Evolutionary conservation across 2,113 vertebrate species (phyloP).

Genomic region (Vicugna pacos): DNA sequence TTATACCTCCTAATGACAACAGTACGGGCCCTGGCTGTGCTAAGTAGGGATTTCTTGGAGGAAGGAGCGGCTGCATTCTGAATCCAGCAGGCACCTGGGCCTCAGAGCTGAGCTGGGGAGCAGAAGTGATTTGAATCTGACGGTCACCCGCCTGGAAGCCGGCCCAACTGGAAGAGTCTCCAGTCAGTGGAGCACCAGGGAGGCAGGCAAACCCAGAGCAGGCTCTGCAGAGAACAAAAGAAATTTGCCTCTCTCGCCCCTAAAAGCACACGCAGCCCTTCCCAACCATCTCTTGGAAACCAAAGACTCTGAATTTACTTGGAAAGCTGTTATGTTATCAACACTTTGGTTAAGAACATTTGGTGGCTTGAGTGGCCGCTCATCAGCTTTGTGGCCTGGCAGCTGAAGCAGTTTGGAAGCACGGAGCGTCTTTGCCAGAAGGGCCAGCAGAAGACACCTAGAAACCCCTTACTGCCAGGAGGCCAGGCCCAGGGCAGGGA

Average conservation of each 20-base stretch:
- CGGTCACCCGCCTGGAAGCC: conserved; percentile 49
- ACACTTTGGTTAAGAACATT: neutral
- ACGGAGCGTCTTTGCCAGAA: neutral
- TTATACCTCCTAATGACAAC: conserved; percentile 80
- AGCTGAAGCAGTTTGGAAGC: neutral
- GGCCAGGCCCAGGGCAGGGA: neutral
- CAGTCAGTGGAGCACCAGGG: neutral
- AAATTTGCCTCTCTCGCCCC: neutral
- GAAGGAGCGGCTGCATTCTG: neutral
- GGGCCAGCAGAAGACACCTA: neutral
- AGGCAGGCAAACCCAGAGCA: neutral
- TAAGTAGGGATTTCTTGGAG: conserved; percentile 69
- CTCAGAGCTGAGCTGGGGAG: conserved; percentile 32
- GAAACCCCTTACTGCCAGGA: neutral
- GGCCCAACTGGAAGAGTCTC: conserved; percentile 44
- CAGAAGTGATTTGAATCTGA: conserved; percentile 45
- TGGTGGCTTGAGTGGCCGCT: neutral
- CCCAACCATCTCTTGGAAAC: neutral
- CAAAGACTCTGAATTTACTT: neutral
- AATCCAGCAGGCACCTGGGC: conserved; percentile 67
- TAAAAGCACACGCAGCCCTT: neutral
- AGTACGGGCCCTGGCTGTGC: conserved; percentile 68
- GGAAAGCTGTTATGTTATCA: neutral
- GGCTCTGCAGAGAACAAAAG: conserved; percentile 25
- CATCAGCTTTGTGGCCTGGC: neutral